Evolutionary conservation across 2,888 invertebrate species (phyloP).

Genomic region (Acrocyrtus sp.): DNA sequence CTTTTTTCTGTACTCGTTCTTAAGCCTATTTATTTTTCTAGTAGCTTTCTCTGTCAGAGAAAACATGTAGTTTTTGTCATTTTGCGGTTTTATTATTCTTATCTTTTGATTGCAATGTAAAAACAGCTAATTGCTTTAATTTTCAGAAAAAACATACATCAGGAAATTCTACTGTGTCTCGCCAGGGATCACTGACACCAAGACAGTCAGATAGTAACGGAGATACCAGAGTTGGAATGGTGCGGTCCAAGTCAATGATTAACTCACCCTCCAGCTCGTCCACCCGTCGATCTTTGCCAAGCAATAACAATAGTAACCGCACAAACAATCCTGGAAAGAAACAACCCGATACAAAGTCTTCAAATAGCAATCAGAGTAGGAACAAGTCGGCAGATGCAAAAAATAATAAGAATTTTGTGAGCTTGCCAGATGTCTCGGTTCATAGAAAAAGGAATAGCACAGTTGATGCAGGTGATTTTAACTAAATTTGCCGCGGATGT

Average conservation of each 20-base stretch:
- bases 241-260: conserved; percentile 54
- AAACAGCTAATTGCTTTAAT: no score
- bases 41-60: no score
- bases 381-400: conserved; percentile 7
- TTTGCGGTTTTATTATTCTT: no score
- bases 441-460: conserved; percentile 44
- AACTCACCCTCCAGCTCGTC: conserved; percentile 36
- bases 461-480: conserved; percentile 43
- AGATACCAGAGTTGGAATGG: conserved; percentile 28
- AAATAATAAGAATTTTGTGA: conserved; percentile 43
- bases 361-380: neutral
- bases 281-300: neutral
- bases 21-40: neutral
- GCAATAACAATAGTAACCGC: conserved; percentile 8
- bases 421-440: conserved; percentile 45
- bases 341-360: conserved; percentile 3
- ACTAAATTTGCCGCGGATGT: neutral
- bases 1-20: neutral
- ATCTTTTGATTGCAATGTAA: no score
- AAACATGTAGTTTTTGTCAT: no score
- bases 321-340: conserved; percentile 22
- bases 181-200: conserved; percentile 7
- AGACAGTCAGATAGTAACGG: conserved; percentile 5
- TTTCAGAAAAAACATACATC: conserved; percentile 27
- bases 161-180: conserved; percentile 1